Evolutionary conservation across 2,113 vertebrate species (phyloP), one percentile per base, ranked within the genome.

Genomic region (Cyprinus carpio): DNA sequence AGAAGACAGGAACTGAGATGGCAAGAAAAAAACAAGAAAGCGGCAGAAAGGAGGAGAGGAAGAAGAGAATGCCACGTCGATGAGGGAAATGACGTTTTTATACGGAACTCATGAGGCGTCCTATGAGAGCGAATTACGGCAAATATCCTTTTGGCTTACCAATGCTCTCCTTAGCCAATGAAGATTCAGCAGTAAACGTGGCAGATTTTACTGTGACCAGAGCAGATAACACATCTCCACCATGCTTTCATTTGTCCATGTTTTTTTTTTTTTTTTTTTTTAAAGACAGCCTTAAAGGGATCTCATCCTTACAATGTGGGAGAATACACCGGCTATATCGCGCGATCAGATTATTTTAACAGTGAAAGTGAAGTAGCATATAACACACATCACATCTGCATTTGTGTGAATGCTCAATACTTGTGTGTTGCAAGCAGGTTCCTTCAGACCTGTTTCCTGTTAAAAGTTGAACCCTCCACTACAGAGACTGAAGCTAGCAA

Each of bases 391-490:
- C 13, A 67, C 72, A 11, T 37, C 25, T 80, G 64, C 40, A 5
- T 87, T 31, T 74, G 15, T 56, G 31, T 43, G n/a, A 71, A 40
- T 83, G 74, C 75, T 65, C 9, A 29, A 10, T 82, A 81, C 84
- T 72, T 84, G 86, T 75, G 64, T 83, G 87, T 65, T 23, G 34
- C 16, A 85, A 89, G 25, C 87, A 65, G 86, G 87, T 82, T 80
- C 76, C 74, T 76, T 84, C 75, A 87, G 90, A 96, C 95, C 94
- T 98, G 97, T 95, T 98, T 98, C 94, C 91, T 94, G 94, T 98
- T 98, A 98, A 92, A 94, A 94, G 94, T 93, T 95, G 93, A 95
- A 97, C 95, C 94, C 94, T 91, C 93, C 95, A 95, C 95, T 94
- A 91, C 95, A 96, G 95, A 97, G 95, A 93, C 92, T 94, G 23